These are phyloP conservation scores for Pseudochaenichthys georgianus DNA, from an alignment of 2,797 vertebrate species.

Conservation along the genomic window DNA sequence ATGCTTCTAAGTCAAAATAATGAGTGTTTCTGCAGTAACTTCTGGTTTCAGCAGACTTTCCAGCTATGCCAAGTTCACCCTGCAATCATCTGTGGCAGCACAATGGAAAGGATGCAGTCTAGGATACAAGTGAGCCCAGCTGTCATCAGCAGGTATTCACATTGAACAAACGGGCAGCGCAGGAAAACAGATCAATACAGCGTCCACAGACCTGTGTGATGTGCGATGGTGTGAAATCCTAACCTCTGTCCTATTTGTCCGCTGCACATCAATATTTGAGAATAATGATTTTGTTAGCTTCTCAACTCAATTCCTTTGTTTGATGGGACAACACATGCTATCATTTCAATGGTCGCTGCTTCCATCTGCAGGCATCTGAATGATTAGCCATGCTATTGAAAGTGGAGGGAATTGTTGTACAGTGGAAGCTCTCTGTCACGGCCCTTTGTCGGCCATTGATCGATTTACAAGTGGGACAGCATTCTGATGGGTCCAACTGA, in stretches of 20 bases:
- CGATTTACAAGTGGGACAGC: constrained; percentile 72
- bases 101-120: constrained; percentile 23
- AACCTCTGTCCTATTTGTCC: constrained; percentile 53
- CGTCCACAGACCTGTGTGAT: constrained; percentile 31
- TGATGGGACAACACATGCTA: constrained; percentile 58
- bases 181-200: constrained; percentile 65
- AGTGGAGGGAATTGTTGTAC: constrained; percentile 60
- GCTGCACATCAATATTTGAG: constrained; percentile 31
- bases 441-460: constrained; percentile 70
- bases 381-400: constrained; percentile 55
- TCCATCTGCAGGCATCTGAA: constrained; percentile 57
- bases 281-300: constrained; percentile 60
- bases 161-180: constrained; percentile 46
- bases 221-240: constrained; percentile 37
- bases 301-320: constrained; percentile 54
- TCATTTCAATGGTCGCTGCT: constrained; percentile 46
- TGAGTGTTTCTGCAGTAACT: background rate
- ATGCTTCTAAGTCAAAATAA: constrained; percentile 17
- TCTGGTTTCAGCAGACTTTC: constrained; percentile 2
- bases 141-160: constrained; percentile 47
- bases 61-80: constrained; percentile 9
- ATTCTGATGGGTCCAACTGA: constrained; percentile 63
- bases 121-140: constrained; percentile 17
- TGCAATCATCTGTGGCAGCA: constrained; percentile 11
- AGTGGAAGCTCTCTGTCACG: constrained; percentile 50